Conservation (phyloP, 1,140 invertebrate genomes). For the Drosophila repletoides region DNA sequence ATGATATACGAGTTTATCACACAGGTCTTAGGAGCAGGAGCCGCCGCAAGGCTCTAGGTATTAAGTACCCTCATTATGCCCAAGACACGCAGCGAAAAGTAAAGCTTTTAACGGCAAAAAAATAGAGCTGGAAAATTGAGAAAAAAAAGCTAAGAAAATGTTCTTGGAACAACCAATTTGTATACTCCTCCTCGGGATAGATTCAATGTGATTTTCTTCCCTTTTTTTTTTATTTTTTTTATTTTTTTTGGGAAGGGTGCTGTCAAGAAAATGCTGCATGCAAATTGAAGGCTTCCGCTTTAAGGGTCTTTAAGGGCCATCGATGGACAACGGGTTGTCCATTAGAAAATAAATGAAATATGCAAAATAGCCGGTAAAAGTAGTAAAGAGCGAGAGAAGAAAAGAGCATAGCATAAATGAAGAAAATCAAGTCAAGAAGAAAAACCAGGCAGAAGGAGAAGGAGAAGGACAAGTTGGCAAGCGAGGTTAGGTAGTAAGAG, state of each 20-base stretch:
- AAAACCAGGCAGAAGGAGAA: background rate
- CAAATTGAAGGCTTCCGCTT: conserved; percentile 58
- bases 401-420: background rate
- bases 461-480: background rate
- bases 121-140: conserved; percentile 5
- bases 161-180: conserved; percentile 63
- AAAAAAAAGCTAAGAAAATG: conserved; percentile 26
- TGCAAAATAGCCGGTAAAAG: conserved; percentile 31
- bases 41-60: conserved; percentile 42
- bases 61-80: conserved; percentile 80
- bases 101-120: conserved; percentile 65
- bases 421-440: conserved; percentile 16
- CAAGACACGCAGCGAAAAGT: conserved; percentile 67
- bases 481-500: background rate
- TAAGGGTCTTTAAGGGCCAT: conserved; percentile 53
- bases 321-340: conserved; percentile 63
- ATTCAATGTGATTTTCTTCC: conserved; percentile 45
- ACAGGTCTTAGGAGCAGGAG: no score
- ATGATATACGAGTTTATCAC: conserved; percentile 42
- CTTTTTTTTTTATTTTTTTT: conserved; percentile 5
- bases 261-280: conserved; percentile 58
- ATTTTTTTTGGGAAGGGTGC: conserved; percentile 14
- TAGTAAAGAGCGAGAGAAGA: background rate
- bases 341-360: conserved; percentile 45
- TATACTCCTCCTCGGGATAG: conserved; percentile 35